These are phyloP conservation scores for Phymatocera aterrima DNA, from an alignment of 2,888 invertebrate species.

Conservation along the genomic window DNA sequence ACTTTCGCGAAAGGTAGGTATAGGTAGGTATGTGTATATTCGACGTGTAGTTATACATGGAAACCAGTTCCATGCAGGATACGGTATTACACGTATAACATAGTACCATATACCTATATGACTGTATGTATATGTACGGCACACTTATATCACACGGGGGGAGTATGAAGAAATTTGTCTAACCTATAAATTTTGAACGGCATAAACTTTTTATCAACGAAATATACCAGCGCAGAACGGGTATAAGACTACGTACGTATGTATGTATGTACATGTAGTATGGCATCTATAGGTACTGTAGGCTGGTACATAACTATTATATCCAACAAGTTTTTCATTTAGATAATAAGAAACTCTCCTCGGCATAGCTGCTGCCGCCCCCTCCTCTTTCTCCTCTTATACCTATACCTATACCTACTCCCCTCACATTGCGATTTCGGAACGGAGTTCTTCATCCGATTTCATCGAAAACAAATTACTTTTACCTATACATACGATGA, in stretches of 20 bases:
- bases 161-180: conserved; percentile 19
- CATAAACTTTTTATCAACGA: conserved; percentile 49
- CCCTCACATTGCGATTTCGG: not conserved
- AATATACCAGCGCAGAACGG: too few relatives aligned
- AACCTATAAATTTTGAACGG: conserved; percentile 23
- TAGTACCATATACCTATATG: not conserved
- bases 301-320: too few relatives aligned
- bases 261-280: too few relatives aligned
- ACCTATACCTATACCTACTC: not conserved
- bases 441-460: not conserved
- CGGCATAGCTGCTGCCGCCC: too few relatives aligned
- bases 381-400: not conserved
- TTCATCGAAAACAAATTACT: conserved; percentile 1
- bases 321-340: conserved; percentile 22
- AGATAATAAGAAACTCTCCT: conserved; percentile 24
- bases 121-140: not conserved
- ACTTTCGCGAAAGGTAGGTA: conserved; percentile 55
- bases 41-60: conserved; percentile 4
- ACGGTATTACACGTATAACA: too few relatives aligned
- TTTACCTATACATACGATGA: not conserved
- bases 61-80: not conserved
- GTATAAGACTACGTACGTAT: too few relatives aligned
- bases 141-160: not conserved
- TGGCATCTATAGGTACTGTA: too few relatives aligned
- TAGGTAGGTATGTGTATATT: not conserved